Evolutionary conservation across 2,113 vertebrate genomes (phyloP).

Genomic region (Ranitomeya imitator): DNA sequence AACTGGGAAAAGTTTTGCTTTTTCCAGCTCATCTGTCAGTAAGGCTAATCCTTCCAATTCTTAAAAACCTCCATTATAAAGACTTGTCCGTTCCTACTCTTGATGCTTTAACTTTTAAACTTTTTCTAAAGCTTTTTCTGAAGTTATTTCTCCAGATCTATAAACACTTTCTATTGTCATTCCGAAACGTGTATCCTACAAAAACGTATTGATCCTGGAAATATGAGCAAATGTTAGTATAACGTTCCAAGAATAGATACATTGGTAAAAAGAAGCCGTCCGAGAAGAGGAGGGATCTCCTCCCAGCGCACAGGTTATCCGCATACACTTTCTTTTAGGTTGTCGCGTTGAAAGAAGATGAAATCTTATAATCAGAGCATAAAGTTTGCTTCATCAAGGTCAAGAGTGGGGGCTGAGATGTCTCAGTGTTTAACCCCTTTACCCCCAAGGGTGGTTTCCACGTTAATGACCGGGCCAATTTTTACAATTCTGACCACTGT

Average conservation of each 20-base stretch:
- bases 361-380: neutral
- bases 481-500: too few relatives aligned
- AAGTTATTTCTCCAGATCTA: neutral
- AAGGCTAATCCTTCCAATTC: neutral
- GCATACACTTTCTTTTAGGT: constrained; percentile 7
- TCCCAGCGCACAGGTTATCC: constrained; percentile 20
- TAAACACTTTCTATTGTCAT: neutral
- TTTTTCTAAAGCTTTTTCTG: neutral
- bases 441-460: too few relatives aligned
- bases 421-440: neutral
- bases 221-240: constrained; percentile 49
- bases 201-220: constrained; percentile 45
- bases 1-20: neutral
- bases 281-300: constrained; percentile 48
- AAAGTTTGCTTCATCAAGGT: constrained; percentile 22
- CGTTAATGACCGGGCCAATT: too few relatives aligned
- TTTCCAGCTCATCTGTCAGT: neutral
- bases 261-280: constrained; percentile 47
- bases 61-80: neutral
- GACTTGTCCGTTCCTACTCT: neutral
- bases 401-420: neutral
- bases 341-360: constrained; percentile 13
- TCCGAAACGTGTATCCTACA: constrained; percentile 12
- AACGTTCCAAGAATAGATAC: constrained; percentile 59
- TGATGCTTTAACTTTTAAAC: neutral